phyloP scores from a whole-genome alignment of 2,113 vertebrate species.

The Phalacrocorax carbo region DNA sequence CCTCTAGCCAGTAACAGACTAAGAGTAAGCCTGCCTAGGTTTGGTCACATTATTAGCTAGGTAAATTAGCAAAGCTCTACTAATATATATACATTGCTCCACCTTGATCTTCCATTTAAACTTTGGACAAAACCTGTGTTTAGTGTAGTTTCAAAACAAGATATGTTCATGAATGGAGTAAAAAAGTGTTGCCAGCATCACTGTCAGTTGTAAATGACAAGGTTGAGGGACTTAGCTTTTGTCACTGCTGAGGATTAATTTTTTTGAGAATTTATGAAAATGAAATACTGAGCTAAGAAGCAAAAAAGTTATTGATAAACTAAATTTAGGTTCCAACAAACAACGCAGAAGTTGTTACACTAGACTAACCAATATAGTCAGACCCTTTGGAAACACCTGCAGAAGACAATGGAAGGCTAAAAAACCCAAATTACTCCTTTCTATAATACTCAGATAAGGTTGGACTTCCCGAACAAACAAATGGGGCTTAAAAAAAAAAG shows the following conservation, averaged over 20 bases:
- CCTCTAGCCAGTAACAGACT: not conserved
- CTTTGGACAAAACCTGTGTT: not conserved
- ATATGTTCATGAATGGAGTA: not conserved
- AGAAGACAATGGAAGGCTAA: not conserved
- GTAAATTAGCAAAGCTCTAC: not conserved
- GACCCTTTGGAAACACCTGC: not conserved
- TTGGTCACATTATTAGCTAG: not conserved
- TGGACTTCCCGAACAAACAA: not conserved
- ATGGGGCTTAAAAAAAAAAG: not conserved
- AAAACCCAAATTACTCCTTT: not conserved
- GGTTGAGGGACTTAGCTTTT: not conserved
- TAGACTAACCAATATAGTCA: not conserved
- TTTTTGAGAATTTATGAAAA: not conserved
- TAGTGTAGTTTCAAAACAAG: not conserved
- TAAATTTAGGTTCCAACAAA: not conserved
- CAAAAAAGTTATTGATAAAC: not conserved
- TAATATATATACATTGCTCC: not conserved
- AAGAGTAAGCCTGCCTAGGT: not conserved
- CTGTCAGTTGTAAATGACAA: not conserved
- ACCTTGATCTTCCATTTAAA: not conserved
- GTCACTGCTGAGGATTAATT: not conserved
- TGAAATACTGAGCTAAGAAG: not conserved
- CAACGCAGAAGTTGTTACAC: not conserved
- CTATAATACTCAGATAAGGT: not conserved
- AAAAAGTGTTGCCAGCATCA: not conserved